Conservation (phyloP, 2,113 vertebrate species). For the Chaetorhynchus papuensis region DNA sequence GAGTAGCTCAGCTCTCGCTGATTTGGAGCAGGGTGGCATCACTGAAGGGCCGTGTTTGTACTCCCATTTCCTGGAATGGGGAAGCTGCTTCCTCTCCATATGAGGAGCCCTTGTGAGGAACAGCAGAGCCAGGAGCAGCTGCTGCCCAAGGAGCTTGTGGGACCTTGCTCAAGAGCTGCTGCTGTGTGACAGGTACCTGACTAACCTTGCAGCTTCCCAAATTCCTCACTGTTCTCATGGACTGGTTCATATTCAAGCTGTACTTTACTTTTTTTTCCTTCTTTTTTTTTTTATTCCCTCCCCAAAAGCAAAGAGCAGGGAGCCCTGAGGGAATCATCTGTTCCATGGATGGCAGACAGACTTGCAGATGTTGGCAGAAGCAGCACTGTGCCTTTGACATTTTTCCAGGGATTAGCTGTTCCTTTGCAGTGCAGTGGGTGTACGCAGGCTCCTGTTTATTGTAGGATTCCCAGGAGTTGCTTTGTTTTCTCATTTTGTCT, state of each 20-base stretch:
- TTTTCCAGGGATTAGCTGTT: slow-evolving; percentile 55
- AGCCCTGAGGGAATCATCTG: not conserved
- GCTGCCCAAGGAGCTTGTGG: not conserved
- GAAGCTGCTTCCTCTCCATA: not conserved
- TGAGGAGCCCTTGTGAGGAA: not conserved
- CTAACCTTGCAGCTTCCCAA: not conserved
- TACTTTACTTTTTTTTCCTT: fast-evolving
- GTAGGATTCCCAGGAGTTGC: not conserved
- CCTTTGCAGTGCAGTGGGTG: not conserved
- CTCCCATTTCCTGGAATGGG: not conserved
- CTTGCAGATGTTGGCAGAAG: not conserved
- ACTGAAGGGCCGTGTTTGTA: not conserved
- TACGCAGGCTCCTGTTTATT: not conserved
- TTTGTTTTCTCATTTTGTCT: not conserved
- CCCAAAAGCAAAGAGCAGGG: not conserved
- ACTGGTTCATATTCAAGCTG: not conserved
- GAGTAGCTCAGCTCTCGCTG: not conserved
- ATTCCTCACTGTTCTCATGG: not conserved
- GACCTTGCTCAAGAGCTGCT: not conserved
- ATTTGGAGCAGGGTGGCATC: not conserved
- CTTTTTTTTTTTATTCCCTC: fast-evolving
- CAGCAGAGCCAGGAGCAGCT: not conserved
- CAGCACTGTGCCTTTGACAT: not conserved
- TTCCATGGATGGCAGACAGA: not conserved
- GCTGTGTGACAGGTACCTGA: not conserved